Conservation (phyloP, 2,797 vertebrate genomes). For the Somateria mollissima region DNA sequence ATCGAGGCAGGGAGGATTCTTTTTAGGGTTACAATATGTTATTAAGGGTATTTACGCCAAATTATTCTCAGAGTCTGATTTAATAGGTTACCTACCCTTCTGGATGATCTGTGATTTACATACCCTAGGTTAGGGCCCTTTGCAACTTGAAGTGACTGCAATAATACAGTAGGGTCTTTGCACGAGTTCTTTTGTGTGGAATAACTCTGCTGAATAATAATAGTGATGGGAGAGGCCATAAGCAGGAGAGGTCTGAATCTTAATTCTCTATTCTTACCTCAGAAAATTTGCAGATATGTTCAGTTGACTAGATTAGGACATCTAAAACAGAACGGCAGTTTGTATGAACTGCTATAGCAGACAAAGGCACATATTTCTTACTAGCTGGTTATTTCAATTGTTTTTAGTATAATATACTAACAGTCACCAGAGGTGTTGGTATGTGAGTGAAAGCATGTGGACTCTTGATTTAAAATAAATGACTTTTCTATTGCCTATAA, state of each 20-base stretch:
- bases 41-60: not conserved
- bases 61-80: not conserved
- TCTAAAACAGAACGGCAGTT: not conserved
- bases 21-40: not conserved
- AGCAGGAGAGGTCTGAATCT: not conserved
- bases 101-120: not conserved
- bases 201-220: not conserved
- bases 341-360: not conserved
- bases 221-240: not conserved
- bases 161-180: not conserved
- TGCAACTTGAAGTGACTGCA: not conserved
- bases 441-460: not conserved
- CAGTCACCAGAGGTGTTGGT: not conserved
- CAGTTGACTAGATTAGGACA: accelerated
- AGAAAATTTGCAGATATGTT: not conserved
- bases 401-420: not conserved
- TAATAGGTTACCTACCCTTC: not conserved
- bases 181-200: not conserved
- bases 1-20: not conserved
- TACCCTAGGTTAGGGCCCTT: not conserved
- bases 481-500: not conserved
- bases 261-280: not conserved
- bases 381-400: not conserved
- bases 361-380: not conserved
- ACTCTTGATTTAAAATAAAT: not conserved